These are phyloP conservation scores for Gallinago paraguaiae DNA, from an alignment of 2,113 vertebrate species.

Conservation along the genomic window DNA sequence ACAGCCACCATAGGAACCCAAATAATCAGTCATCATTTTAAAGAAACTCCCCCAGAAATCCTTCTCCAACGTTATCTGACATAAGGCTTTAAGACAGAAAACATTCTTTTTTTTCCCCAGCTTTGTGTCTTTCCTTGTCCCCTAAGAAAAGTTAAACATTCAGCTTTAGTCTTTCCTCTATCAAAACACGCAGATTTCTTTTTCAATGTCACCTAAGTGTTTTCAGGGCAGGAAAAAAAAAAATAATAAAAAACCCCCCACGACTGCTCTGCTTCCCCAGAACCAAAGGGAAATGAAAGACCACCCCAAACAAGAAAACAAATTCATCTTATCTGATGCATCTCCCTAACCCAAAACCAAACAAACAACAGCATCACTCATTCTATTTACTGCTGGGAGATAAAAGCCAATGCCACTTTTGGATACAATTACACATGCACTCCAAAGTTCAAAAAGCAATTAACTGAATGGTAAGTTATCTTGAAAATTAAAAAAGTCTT, in stretches of 20 bases:
- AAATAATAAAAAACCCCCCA: not conserved
- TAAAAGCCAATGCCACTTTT: not conserved
- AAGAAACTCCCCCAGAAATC: slow-evolving; percentile 11
- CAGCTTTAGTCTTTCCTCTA: not conserved
- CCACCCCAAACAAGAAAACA: slow-evolving; percentile 55
- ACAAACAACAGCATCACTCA: not conserved
- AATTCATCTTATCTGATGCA: slow-evolving; percentile 9
- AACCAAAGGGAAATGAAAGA: slow-evolving; percentile 60
- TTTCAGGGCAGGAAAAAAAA: not conserved
- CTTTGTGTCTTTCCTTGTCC: not conserved
- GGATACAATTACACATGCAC: not conserved
- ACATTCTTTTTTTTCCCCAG: not conserved
- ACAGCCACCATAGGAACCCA: not conserved
- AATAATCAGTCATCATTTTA: slow-evolving; percentile 18
- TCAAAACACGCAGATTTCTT: not conserved
- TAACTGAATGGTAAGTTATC: not conserved
- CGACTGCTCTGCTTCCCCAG: slow-evolving; percentile 1
- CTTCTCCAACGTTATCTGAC: not conserved
- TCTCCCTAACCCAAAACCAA: slow-evolving; percentile 47
- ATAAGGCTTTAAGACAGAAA: slow-evolving; percentile 5
- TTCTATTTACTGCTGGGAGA: slow-evolving; percentile 27
- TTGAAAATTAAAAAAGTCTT: not conserved
- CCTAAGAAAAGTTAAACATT: not conserved
- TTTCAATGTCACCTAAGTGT: slow-evolving; percentile 7
- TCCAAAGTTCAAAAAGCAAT: not conserved